phyloP scores from a whole-genome alignment of 2,797 vertebrate species.

The Anolis apletophallus region DNA sequence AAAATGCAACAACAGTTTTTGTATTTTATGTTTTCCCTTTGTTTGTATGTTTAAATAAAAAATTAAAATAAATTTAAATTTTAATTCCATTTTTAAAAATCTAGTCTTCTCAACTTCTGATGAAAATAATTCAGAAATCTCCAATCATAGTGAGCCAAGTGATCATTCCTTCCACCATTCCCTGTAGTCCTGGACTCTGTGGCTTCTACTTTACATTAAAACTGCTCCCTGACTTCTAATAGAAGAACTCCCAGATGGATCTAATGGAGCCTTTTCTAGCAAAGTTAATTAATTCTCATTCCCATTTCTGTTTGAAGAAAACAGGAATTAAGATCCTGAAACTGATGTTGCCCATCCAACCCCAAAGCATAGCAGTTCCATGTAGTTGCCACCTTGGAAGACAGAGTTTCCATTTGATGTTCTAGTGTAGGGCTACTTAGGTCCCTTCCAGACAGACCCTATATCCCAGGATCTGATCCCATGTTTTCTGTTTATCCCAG shows the following conservation, averaged over 20 bases:
- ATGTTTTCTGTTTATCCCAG: too few relatives aligned
- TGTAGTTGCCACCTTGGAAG: neutral
- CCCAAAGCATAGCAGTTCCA: neutral
- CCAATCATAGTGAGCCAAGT: neutral
- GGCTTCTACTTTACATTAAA: neutral
- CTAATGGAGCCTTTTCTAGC: conserved; percentile 3
- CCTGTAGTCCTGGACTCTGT: neutral
- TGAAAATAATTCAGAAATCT: neutral
- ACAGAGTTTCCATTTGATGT: neutral
- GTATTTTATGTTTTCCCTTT: too few relatives aligned
- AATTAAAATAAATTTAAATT: neutral
- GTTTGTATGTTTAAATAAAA: too few relatives aligned
- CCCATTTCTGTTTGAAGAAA: neutral
- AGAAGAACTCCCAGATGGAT: neutral
- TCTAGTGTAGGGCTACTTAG: neutral
- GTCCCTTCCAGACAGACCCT: too few relatives aligned
- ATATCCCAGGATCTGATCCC: too few relatives aligned
- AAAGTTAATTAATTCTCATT: neutral
- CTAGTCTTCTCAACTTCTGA: neutral
- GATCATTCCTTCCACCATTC: neutral
- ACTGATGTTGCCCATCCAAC: neutral
- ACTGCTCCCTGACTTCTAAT: neutral
- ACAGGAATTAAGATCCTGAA: neutral
- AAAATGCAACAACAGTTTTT: too few relatives aligned
- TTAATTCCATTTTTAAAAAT: neutral